Evolutionary conservation across 2,888 invertebrate species (phyloP), one percentile per base, ranked within the genome.

Genomic region (Eupithecia tripunctaria): DNA sequence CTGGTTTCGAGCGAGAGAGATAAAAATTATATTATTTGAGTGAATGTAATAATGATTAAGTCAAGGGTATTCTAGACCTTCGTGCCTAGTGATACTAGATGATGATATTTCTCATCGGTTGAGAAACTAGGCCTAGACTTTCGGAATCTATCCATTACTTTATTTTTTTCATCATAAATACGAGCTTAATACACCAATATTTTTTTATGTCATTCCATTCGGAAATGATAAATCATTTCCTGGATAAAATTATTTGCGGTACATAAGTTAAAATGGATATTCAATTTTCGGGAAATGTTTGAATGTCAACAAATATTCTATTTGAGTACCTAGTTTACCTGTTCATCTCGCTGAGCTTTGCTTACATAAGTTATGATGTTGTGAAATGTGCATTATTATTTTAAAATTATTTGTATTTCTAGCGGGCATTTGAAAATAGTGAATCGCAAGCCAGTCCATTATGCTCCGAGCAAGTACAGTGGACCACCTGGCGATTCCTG

Each of bases 401-500:
- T 51, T 12, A 12, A 1, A 10, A 60, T 21, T 21, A 51, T 56
- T 68, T 71, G 10, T 21, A 29, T 70, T 87, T 85, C 0, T 84
- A 92, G 91, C 51, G 80, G 89, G 4, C 86, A 86, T 59, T 68
- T 89, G 12, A 93, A 92, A 79, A 92, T 94, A 6, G 7, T 94
- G 29, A 93, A 93, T 78, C 84, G 91, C 25, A 86, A 89, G 21
- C 93, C 91, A 0, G 71, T 74, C 0, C 82, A 86, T 6, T 89
- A 84, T 71, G 75, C 72, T 0, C 78, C 85, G 3, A 82, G 82
- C 32, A 90, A 86, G 66, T 80, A 70, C 36, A 29, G 68, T 79
- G 8, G 80, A 75, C 68, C 85, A 0, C 75, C 88, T 1, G 87
- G 92, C 66, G 96, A 96, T 81, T 89, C 95, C 2, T 97, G 97